Evolutionary conservation across 2,888 invertebrate genomes (phyloP), one percentile per base, ranked within the genome.

Genomic region (Limnephilus lunatus): DNA sequence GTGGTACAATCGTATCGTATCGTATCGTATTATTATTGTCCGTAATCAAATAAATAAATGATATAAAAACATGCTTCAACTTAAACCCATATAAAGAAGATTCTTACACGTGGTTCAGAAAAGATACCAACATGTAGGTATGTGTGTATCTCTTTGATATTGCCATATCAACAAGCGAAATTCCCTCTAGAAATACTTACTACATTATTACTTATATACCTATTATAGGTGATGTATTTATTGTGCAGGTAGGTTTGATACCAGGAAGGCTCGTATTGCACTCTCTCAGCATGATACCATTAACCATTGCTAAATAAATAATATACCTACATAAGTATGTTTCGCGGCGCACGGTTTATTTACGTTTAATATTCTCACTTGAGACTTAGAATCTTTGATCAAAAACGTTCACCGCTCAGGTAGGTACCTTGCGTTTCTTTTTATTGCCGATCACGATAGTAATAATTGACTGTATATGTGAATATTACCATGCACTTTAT

Each of bases 291-390:
- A 9, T 82, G 82, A 82, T 31, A 82, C 19, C 82, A 31, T 82
- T 31, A 15, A 82, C 82, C 82, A 31, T 32, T 32, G 32, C 82
- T 82, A 82, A 82, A 32, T 82, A 82, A 31, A 82, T 31, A 82
- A 32, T 31, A 82, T 4, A 3, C 19, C 19, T 32, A 44, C 44
- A 11, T 44, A 82, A 1, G 15, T 30, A 30, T 48, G 14, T 25
- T 82, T 15, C 31, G 25, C 68, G 68, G 68, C 25, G 9, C 68
- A 68, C 68, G 68, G 68, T 68, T 68, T 68, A 25, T 68, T 68
- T 68, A 68, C 35, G 81, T 89, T 89, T 81, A 89, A 89, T 89
- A 35, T 89, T 80, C 81, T 81, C 81, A 89, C 88, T 14, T n/a
- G 86, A 48, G 30, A 48, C n/a, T 39, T 68, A 0, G 68, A 86